These are phyloP conservation scores for Potorous gilbertii DNA, from an alignment of 2,797 vertebrate species.

Conservation along the genomic window DNA sequence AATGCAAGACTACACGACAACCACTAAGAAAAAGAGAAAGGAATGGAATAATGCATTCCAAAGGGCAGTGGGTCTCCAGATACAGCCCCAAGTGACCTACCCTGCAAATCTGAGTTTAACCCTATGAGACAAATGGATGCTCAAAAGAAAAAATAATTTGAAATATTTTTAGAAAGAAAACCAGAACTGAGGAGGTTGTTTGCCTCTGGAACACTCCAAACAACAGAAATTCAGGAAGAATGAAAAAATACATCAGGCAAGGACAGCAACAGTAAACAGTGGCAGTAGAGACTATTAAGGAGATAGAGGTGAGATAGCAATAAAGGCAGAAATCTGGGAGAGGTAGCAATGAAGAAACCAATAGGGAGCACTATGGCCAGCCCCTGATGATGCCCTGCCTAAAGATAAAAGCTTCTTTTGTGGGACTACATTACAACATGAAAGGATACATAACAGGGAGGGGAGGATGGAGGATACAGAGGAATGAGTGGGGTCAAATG, in stretches of 20 bases:
- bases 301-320: too few relatives aligned
- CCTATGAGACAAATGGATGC: neutral
- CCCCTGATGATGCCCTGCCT: neutral
- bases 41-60: neutral
- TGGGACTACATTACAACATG: neutral
- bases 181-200: neutral
- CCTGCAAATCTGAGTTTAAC: neutral
- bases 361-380: neutral
- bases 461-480: neutral
- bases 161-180: neutral
- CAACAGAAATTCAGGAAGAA: neutral
- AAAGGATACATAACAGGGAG: neutral
- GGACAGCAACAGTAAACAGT: neutral
- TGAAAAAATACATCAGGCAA: neutral
- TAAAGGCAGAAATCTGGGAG: neutral
- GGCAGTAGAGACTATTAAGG: neutral
- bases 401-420: neutral
- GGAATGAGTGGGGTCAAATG: neutral
- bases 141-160: neutral
- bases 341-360: neutral
- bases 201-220: neutral
- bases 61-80: neutral
- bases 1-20: neutral
- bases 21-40: neutral
- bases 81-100: neutral